phyloP scores from a whole-genome alignment of 2,797 vertebrate species.

The Notamacropus eugenii region DNA sequence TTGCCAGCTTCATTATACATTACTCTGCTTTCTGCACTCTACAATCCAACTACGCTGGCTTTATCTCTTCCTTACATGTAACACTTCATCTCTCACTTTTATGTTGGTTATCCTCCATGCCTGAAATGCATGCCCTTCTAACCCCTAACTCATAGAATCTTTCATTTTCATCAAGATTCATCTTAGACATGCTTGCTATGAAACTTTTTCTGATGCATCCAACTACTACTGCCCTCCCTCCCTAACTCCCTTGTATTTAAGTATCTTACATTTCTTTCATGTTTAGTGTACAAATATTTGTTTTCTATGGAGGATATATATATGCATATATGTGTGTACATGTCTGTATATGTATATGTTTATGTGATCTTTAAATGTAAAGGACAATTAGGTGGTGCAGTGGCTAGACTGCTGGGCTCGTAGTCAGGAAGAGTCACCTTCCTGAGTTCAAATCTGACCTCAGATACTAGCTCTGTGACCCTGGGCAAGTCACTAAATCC shows the following conservation, averaged over 20 bases:
- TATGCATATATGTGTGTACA: neutral
- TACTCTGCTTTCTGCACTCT: neutral
- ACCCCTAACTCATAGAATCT: neutral
- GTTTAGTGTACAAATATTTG: constrained; percentile 8
- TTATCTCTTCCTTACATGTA: neutral
- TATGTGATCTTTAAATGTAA: neutral
- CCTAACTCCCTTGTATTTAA: neutral
- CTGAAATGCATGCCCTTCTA: neutral
- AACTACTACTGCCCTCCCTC: neutral
- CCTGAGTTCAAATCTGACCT: neutral
- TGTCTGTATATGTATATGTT: too few species aligned
- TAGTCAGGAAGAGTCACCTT: neutral
- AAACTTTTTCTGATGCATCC: neutral
- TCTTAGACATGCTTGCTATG: neutral
- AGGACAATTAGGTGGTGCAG: neutral
- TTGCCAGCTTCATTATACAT: neutral
- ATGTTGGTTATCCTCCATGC: neutral
- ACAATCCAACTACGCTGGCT: neutral
- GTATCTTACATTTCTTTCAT: neutral
- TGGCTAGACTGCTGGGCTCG: neutral
- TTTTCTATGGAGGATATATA: neutral
- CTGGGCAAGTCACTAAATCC: neutral
- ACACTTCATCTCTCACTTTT: neutral
- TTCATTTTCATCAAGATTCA: neutral
- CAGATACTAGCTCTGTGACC: neutral